Evolutionary conservation across 2,888 invertebrate species (phyloP).

Genomic region (Hemicrepidius hirtus): DNA sequence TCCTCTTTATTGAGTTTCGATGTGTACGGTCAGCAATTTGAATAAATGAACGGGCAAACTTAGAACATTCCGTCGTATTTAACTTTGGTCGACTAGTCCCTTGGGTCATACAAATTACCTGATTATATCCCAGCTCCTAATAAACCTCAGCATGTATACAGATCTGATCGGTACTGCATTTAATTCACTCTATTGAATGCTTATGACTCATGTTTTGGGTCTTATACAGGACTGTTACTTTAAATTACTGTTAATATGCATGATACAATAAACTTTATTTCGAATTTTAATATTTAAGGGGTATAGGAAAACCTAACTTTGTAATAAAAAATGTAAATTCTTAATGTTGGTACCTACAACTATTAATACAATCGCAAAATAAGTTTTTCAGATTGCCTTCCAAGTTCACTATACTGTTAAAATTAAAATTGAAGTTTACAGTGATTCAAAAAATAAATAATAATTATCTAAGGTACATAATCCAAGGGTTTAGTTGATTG

Average conservation of each 20-base stretch:
- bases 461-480: too few relatives aligned
- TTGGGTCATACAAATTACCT: slow-evolving; percentile 66
- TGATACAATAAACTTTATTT: slow-evolving; percentile 1
- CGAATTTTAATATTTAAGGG: too few relatives aligned
- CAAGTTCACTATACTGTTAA: too few relatives aligned
- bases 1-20: slow-evolving; percentile 65
- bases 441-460: too few relatives aligned
- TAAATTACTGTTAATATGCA: slow-evolving; percentile 16
- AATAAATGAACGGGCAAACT: slow-evolving; percentile 65
- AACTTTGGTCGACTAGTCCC: slow-evolving; percentile 61
- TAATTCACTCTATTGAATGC: slow-evolving; percentile 55
- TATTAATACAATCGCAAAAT: too few relatives aligned
- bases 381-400: too few relatives aligned
- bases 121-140: slow-evolving; percentile 60
- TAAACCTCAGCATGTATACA: slow-evolving; percentile 55
- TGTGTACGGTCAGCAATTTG: slow-evolving; percentile 66
- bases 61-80: slow-evolving; percentile 65
- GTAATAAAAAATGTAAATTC: too few relatives aligned
- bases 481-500: too few relatives aligned
- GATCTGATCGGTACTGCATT: slow-evolving; percentile 54
- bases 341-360: too few relatives aligned
- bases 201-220: slow-evolving; percentile 45
- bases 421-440: too few relatives aligned
- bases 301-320: too few relatives aligned
- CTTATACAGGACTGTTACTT: slow-evolving; percentile 44